Conservation (phyloP, 2,797 vertebrate species). For the Macropus fuliginosus region DNA sequence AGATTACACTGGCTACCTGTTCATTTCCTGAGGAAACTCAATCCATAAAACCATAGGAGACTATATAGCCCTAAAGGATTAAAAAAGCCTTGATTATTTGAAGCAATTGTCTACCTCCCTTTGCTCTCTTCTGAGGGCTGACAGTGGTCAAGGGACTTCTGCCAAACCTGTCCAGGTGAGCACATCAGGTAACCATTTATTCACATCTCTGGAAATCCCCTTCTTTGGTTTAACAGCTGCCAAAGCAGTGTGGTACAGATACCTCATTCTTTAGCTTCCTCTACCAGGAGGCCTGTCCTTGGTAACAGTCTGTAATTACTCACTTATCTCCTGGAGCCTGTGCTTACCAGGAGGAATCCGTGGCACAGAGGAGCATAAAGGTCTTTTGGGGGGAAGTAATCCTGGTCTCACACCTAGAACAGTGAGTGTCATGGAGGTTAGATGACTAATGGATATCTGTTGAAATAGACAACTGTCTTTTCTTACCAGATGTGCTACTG, state of each 20-base stretch:
- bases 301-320: neutral
- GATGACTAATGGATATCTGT: neutral
- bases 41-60: neutral
- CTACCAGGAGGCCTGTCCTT: neutral
- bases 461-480: neutral
- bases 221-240: neutral
- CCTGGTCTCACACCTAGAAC: neutral
- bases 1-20: neutral
- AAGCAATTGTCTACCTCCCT: neutral
- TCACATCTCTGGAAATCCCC: neutral
- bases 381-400: neutral
- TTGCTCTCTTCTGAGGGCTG: neutral
- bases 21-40: neutral
- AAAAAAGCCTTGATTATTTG: neutral
- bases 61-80: neutral
- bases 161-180: neutral
- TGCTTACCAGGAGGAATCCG: neutral
- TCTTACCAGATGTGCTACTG: neutral
- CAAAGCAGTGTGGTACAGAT: neutral
- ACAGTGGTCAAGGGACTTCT: neutral
- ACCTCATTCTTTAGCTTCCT: neutral
- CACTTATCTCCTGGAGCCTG: neutral
- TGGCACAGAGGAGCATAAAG: neutral
- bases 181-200: neutral
- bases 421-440: neutral